phyloP scores from a whole-genome alignment of 1,140 invertebrate species.

The Ptiloglossa arizonensis region DNA sequence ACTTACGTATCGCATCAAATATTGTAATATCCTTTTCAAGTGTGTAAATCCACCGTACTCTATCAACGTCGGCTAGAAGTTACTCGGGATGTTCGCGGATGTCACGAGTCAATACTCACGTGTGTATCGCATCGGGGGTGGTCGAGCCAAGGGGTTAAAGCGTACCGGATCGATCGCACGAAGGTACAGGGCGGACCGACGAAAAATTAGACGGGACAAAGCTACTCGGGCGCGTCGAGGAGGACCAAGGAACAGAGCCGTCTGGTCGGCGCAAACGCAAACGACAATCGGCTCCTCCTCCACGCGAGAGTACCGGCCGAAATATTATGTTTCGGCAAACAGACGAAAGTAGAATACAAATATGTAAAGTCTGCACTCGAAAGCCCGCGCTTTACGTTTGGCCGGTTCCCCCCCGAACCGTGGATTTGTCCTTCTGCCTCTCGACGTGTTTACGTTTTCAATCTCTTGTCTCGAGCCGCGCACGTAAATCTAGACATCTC shows the following conservation, averaged over 20 bases:
- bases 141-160: not conserved
- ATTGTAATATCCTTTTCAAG: too few species aligned
- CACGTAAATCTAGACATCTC: constrained; percentile 52
- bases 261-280: constrained; percentile 48
- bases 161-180: constrained; percentile 2
- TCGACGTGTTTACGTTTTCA: constrained; percentile 75
- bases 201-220: not conserved
- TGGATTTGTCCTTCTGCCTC: constrained; percentile 63
- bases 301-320: constrained; percentile 62
- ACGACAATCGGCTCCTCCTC: constrained; percentile 45
- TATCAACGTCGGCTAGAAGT: too few species aligned
- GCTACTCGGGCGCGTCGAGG: not conserved
- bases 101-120: too few species aligned
- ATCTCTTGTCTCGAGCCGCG: constrained; percentile 62
- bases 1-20: too few species aligned
- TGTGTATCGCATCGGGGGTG: too few species aligned
- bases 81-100: too few species aligned
- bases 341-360: constrained; percentile 78
- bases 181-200: not conserved
- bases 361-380: constrained; percentile 66
- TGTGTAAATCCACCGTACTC: too few species aligned
- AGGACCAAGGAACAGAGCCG: not conserved
- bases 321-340: constrained; percentile 79
- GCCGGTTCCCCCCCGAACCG: constrained; percentile 30
- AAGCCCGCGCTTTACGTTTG: constrained; percentile 49